phyloP scores from a whole-genome alignment of 2,888 invertebrate genomes.

The Fragum sueziense region DNA sequence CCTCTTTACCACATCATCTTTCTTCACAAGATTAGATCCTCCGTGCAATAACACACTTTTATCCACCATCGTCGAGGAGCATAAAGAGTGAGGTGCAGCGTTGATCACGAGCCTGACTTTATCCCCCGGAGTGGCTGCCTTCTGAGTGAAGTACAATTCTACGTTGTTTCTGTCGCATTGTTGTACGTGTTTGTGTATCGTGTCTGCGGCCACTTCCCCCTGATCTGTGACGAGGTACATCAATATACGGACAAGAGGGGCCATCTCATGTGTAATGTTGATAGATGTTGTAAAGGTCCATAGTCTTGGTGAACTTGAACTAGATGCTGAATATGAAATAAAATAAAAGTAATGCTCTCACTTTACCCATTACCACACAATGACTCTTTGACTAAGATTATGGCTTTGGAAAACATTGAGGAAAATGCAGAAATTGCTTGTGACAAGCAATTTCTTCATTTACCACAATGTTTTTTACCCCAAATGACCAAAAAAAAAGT shows the following conservation, averaged over 20 bases:
- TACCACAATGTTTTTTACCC: too few relatives aligned
- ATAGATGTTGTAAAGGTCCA: neutral
- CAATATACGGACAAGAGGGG: constrained; percentile 79
- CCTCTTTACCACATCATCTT: constrained; percentile 22
- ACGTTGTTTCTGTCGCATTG: constrained; percentile 86
- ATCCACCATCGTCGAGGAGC: constrained; percentile 85
- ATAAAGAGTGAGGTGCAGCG: constrained; percentile 85
- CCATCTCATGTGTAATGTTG: constrained; percentile 63
- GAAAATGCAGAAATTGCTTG: too few relatives aligned
- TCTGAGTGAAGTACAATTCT: constrained; percentile 76
- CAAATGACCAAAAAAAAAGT: too few relatives aligned
- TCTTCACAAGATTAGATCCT: constrained; percentile 67
- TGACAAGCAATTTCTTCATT: too few relatives aligned
- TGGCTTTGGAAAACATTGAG: too few relatives aligned
- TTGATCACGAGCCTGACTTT: constrained; percentile 83
- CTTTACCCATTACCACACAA: too few relatives aligned
- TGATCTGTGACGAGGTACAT: constrained; percentile 85
- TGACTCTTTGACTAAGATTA: too few relatives aligned
- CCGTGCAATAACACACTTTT: constrained; percentile 84
- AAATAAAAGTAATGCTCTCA: too few relatives aligned
- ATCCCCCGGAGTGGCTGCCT: constrained; percentile 84
- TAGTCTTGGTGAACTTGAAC: too few relatives aligned
- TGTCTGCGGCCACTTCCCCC: constrained; percentile 85
- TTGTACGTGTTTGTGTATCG: constrained; percentile 84
- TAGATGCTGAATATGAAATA: too few relatives aligned